Base-by-base conservation (phyloP, 2,797 vertebrate genomes). In the Tangara arthus region DNA sequence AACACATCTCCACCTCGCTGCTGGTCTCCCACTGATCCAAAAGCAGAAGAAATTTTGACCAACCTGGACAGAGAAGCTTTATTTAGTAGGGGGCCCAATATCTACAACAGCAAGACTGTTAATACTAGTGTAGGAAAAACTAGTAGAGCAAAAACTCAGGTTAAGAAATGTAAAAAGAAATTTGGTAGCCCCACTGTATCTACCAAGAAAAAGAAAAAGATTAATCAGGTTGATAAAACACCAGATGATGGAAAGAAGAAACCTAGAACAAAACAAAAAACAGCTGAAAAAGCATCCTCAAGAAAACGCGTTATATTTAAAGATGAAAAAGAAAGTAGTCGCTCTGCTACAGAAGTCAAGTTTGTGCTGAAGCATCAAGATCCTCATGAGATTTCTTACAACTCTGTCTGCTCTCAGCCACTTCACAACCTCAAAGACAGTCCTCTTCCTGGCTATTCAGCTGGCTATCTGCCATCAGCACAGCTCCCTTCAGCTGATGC, bases 21-120 rank as follows among this genome's bases (percentile, higher is more conserved):
- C 97, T 99, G 99, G 99, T 99, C 99, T 94, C 99, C 99, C 59
- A 99, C 99, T 94, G 99, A 99, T 93, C 98, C 98, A 73, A 97
- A 98, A 90, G 98, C 98, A 95, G 98, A 98, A 94, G 96, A 98
- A 90, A 97, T 97, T 70, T 96, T 97, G 49, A 97, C 97, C 78
- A 98, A 98, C 82, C 96, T 98, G 70, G 97, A 99, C 59, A 98
- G 98, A 92, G 98, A 99, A 96, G 82, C 97, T 82, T 82, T 97
- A 92, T 98, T 98, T 65, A 97, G 97, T 90, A 98, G 98, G 52
- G 98, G 97, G 83, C 97, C 98, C 82, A 97, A 95, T 94, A 97
- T 97, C 57, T 95, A 93, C 82, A 96, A 66, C 82, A 96, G 42
- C 73, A 98, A 97, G 93, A 96, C 96, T 78, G 55, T 82, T 89